These are phyloP conservation scores for Tipula confusa DNA, from an alignment of 2,888 invertebrate species.

Conservation along the genomic window DNA sequence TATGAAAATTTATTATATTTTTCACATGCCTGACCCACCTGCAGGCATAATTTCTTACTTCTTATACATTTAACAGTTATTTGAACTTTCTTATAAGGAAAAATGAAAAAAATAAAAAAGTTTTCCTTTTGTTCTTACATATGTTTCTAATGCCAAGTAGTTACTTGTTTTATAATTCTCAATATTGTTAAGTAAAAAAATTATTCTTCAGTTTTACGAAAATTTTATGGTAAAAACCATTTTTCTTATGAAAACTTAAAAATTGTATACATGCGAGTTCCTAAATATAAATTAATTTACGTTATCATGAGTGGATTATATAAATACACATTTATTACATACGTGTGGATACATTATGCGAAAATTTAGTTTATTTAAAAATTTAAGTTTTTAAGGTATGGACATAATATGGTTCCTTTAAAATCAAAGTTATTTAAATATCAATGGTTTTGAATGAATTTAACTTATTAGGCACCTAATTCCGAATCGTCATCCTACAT, in stretches of 20 bases:
- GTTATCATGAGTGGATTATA: background rate
- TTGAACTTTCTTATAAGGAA: background rate
- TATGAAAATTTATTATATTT: conserved; percentile 9
- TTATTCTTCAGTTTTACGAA: background rate
- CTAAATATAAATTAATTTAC: background rate
- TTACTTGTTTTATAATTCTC: background rate
- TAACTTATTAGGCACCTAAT: too few species aligned
- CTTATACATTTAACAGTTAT: background rate
- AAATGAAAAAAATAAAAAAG: background rate
- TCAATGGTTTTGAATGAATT: background rate
- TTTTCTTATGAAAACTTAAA: background rate
- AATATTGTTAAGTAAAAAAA: background rate
- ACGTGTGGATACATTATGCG: background rate
- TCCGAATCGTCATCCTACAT: too few species aligned
- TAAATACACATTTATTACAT: background rate
- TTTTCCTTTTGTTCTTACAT: background rate
- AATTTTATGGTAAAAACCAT: background rate
- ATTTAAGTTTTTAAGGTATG: background rate
- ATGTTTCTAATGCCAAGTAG: background rate
- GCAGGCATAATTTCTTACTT: conserved; percentile 6
- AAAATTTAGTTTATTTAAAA: background rate
- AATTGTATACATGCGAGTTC: background rate
- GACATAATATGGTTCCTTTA: background rate
- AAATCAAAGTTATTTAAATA: too few species aligned
- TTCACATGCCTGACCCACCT: conserved; percentile 16